Evolutionary conservation across 2,113 vertebrate species (phyloP).

Genomic region (Theristicus caerulescens): DNA sequence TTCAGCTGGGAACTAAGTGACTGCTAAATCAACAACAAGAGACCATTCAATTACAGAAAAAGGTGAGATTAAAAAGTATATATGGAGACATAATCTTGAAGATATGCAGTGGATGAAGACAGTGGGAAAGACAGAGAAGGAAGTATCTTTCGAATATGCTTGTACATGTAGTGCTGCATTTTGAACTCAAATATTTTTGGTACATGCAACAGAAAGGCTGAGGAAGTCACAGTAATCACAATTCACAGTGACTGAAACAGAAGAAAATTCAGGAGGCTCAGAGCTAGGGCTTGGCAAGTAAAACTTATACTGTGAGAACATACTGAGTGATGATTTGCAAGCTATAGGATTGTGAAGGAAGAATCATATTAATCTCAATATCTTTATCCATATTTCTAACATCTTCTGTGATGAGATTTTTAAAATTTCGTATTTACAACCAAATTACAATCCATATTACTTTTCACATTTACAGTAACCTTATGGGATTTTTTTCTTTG

Average conservation of each 20-base stretch:
- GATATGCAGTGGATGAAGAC: neutral
- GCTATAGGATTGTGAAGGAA: neutral
- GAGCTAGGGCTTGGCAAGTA: neutral
- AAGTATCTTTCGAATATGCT: neutral
- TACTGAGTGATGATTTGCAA: neutral
- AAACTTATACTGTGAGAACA: neutral
- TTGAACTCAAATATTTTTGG: neutral
- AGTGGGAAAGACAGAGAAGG: neutral
- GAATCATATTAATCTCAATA: neutral
- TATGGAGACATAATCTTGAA: neutral
- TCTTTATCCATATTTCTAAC: neutral
- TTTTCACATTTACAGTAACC: neutral
- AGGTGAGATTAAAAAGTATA: neutral
- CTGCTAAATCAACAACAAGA: neutral
- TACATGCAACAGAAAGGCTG: neutral
- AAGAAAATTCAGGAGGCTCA: neutral
- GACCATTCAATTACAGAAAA: neutral
- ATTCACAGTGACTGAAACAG: neutral
- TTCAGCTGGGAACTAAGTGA: neutral
- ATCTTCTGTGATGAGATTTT: neutral
- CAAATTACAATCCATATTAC: neutral
- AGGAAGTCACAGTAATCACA: neutral
- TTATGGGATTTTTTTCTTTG: neutral
- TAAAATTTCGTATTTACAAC: neutral
- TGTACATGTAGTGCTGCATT: neutral